Evolutionary conservation across 2,888 invertebrate species (phyloP).

Genomic region (Zhuqinia jingwanae): DNA sequence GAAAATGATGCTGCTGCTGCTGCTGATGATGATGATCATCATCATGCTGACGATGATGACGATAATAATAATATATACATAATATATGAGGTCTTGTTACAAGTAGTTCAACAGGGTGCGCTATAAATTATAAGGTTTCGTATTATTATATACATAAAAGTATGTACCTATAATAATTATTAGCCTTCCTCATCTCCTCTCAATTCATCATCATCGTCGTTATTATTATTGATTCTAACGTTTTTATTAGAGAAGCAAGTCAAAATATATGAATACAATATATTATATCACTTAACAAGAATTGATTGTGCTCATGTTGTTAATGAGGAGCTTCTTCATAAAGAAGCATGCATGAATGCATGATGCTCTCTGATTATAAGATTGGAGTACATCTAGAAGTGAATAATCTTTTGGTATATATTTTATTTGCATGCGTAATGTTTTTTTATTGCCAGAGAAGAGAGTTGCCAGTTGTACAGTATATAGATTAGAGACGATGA

Average conservation of each 20-base stretch:
- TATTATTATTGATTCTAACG: not conserved
- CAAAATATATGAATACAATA: slow-evolving; percentile 29
- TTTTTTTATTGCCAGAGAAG: slow-evolving; percentile 20
- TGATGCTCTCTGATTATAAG: no score
- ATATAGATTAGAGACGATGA: not conserved
- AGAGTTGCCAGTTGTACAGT: not conserved
- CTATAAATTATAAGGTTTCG: not conserved
- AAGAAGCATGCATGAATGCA: no score
- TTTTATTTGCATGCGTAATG: slow-evolving; percentile 6
- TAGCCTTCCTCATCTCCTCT: no score
- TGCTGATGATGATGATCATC: no score
- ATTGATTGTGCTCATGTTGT: slow-evolving; percentile 16
- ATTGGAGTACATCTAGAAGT: not conserved
- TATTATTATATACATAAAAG: not conserved
- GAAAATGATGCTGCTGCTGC: no score
- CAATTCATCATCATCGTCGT: not conserved
- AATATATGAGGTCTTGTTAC: slow-evolving; percentile 42
- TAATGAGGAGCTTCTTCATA: slow-evolving; percentile 29
- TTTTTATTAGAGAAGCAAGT: slow-evolving; percentile 20
- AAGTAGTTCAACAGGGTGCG: slow-evolving; percentile 50
- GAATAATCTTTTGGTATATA: not conserved
- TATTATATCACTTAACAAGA: slow-evolving; percentile 17
- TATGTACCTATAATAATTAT: no score
- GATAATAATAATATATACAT: no score
- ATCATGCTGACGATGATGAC: no score